Conservation (phyloP, 2,888 invertebrate genomes). For the Hylaea fasciaria region DNA sequence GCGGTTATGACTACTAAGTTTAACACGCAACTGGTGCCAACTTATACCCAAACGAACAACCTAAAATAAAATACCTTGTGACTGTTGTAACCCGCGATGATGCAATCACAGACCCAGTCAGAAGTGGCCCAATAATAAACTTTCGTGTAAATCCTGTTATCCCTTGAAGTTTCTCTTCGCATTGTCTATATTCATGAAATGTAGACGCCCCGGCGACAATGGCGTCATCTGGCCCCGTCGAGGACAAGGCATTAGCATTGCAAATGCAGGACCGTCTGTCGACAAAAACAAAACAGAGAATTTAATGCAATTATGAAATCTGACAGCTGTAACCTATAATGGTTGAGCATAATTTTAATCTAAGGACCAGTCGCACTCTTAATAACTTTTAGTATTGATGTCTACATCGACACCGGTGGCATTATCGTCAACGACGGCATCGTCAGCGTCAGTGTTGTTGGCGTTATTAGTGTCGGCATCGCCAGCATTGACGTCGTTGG, state of each 20-base stretch:
- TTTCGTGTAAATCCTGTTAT: conserved; percentile 16
- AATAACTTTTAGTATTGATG: too few relatives aligned
- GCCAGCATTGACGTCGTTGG: too few relatives aligned
- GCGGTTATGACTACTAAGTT: too few relatives aligned
- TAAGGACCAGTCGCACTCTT: too few relatives aligned
- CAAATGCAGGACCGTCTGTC: conserved; percentile 47
- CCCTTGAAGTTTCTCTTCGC: conserved; percentile 22
- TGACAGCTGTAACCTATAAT: conserved; percentile 47
- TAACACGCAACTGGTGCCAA: too few relatives aligned
- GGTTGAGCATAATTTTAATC: conserved; percentile 3
- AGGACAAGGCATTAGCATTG: conserved; percentile 53
- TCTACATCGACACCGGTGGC: too few relatives aligned
- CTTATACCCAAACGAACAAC: too few relatives aligned
- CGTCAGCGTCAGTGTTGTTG: too few relatives aligned
- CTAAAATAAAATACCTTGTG: too few relatives aligned
- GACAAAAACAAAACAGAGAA: conserved; percentile 56
- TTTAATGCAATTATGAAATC: conserved; percentile 58
- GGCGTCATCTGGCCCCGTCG: conserved; percentile 51
- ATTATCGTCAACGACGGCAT: too few relatives aligned
- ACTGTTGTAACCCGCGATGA: background rate
- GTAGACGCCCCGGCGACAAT: conserved; percentile 46
- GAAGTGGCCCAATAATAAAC: conserved; percentile 25
- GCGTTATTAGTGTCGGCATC: too few relatives aligned
- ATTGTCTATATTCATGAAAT: conserved; percentile 37
- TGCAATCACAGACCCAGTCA: conserved; percentile 19